Percentiles rank a stretch among this genome's conserved stretches.
Conservation (phyloP, 2,888 invertebrate species). For the Sabatieria punctata region DNA sequence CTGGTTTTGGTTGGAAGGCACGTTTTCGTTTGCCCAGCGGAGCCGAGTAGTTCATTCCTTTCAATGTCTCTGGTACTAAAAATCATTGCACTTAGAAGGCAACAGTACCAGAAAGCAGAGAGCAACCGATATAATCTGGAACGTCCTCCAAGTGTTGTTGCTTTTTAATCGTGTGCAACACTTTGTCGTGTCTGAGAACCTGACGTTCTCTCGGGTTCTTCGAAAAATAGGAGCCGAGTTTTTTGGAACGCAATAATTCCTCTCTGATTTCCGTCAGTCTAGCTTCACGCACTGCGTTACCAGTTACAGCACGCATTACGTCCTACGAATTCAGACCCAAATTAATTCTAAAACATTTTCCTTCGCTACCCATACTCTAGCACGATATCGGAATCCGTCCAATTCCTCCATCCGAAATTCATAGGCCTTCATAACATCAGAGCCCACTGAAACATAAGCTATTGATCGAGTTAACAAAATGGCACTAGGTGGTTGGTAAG, state of each 20-base stretch:
- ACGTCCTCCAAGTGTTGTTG: conserved; percentile 73
- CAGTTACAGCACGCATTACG: conserved; percentile 83
- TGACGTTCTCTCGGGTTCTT: conserved; percentile 54
- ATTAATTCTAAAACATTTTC: too few relatives aligned
- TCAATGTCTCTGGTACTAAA: conserved; percentile 5
- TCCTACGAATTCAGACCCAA: too few relatives aligned
- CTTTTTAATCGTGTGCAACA: conserved; percentile 60
- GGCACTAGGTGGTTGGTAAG: too few relatives aligned
- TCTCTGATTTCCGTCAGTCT: conserved; percentile 82
- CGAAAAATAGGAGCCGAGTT: conserved; percentile 69
- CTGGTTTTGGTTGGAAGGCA: too few relatives aligned
- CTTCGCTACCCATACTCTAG: conserved; percentile 48
- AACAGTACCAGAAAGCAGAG: background rate
- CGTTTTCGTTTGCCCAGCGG: background rate
- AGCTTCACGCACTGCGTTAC: conserved; percentile 79
- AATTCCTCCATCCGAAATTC: conserved; percentile 86
- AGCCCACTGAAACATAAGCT: conserved; percentile 24
- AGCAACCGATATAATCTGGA: conserved; percentile 53
- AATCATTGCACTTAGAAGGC: background rate
- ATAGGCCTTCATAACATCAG: conserved; percentile 51
- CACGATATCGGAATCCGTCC: conserved; percentile 83
- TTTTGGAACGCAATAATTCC: conserved; percentile 77
- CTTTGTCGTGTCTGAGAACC: conserved; percentile 49
- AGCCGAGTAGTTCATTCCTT: background rate
- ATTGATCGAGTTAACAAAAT: too few relatives aligned